Conservation (phyloP, 2,888 invertebrate species). For the Eupithecia subumbrata region DNA sequence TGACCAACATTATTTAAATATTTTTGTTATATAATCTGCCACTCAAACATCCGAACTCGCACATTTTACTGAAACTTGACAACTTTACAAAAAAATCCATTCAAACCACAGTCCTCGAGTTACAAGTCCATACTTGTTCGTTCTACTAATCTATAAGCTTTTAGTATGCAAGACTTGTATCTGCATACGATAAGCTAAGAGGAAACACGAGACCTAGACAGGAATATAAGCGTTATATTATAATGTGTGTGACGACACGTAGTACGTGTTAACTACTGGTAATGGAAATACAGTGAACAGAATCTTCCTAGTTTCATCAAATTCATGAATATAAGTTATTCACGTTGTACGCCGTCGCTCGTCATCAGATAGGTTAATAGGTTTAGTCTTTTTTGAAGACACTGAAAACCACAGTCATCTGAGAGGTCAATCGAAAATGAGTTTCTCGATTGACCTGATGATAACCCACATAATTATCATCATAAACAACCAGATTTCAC, state of each 20-base stretch:
- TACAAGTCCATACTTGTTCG: not conserved
- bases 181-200: slow-evolving; percentile 7
- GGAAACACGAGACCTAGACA: not conserved
- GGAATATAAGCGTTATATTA: not conserved
- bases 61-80: not conserved
- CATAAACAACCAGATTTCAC: too few species aligned
- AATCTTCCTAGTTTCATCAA: not conserved
- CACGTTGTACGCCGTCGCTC: not conserved
- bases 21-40: not conserved
- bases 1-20: not conserved
- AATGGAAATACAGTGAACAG: not conserved
- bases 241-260: not conserved
- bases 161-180: slow-evolving; percentile 19
- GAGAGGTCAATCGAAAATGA: not conserved
- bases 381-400: too few species aligned
- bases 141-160: not conserved
- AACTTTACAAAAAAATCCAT: not conserved
- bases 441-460: too few species aligned
- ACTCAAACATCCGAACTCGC: not conserved
- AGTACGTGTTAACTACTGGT: not conserved
- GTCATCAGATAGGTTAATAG: not conserved
- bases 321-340: not conserved
- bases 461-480: too few species aligned
- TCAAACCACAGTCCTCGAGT: not conserved
- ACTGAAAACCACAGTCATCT: not conserved